Base-by-base conservation (phyloP, 2,113 vertebrate genomes). In the Microtus richardsoni region DNA sequence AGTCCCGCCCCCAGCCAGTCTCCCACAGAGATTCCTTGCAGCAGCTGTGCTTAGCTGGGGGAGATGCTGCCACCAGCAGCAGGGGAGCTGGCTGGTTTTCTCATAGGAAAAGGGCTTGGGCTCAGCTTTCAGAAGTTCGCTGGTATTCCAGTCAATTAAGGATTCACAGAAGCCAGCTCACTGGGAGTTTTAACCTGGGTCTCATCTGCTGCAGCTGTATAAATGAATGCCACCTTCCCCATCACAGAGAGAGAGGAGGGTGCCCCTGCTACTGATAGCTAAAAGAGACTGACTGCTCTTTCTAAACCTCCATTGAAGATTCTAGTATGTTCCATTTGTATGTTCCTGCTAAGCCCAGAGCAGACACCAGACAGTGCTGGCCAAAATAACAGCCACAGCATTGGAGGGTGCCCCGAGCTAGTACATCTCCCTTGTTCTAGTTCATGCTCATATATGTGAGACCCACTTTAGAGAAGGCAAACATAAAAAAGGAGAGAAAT, bases 221-320 rank as follows among this genome's bases (percentile, higher is more conserved):
- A 62, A 77, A 66, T 66, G 86, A 19, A 44, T 22, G 14, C 26
- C 5, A 0, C 11, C n/a, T 33, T 90, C 41, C 5, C 33, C 12
- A 21, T 54, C 71, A 4, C 4, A 68, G 2, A 4, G 7, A 39
- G 13, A 33, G 17, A 24, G 11, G 3, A 16, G 2, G 5, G 5
- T 66, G 26, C 89, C 24, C 3, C 75, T 22, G 2, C 7, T 12
- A 10, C 52, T 30, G 41, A 16, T 7, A 49, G 17, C 22, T 39
- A 36, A 36, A 84, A 58, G 28, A 33, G 7, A 49, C 36, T 44
- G 7, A 49, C 36, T 44, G 49, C 36, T 24, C 33, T 47, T 39
- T 26, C 62, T 47, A 33, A 26, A 4, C 28, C 36, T 47, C 39
- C 21, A 11, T 4, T 21, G 39, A 80, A 60, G 41, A 86, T 28